These are phyloP conservation scores for Phylloscopus whistleri DNA, from an alignment of 2,113 vertebrate genomes.

Conservation along the genomic window DNA sequence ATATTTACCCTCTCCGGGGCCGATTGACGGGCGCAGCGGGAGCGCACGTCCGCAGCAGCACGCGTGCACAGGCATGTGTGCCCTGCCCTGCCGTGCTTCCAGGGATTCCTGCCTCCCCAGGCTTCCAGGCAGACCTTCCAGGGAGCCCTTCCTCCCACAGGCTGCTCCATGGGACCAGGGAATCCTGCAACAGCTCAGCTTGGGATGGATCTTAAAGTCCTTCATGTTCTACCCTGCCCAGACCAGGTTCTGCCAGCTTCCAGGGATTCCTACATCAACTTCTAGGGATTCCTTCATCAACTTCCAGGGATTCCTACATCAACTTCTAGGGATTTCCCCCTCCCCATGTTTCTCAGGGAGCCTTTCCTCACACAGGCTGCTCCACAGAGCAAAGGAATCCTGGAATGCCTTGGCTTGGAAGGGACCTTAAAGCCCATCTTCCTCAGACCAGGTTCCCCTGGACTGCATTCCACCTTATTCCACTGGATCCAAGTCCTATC, in stretches of 20 bases:
- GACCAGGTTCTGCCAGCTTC: not conserved
- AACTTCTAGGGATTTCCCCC: not conserved
- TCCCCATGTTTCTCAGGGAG: not conserved
- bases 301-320: not conserved
- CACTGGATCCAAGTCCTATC: not conserved
- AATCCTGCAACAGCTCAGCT: not conserved
- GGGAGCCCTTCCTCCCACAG: not conserved
- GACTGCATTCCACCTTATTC: not conserved
- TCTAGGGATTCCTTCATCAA: not conserved
- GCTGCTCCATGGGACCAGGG: not conserved
- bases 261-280: not conserved
- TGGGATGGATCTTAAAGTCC: not conserved
- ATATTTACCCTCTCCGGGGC: constrained; percentile 46
- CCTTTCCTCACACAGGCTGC: not conserved
- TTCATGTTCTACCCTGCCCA: not conserved
- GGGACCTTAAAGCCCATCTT: not conserved
- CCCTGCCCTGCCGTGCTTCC: not conserved
- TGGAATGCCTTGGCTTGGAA: not conserved
- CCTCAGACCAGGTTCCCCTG: not conserved
- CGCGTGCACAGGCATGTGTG: constrained; percentile 10
- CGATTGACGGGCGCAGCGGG: not conserved
- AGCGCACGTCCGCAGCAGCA: constrained; percentile 5
- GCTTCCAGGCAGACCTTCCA: not conserved
- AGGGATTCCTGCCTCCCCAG: not conserved
- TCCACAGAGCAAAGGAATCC: not conserved